These are phyloP conservation scores for Kryptopterus vitreolus DNA, from an alignment of 2,797 vertebrate genomes.

Conservation along the genomic window DNA sequence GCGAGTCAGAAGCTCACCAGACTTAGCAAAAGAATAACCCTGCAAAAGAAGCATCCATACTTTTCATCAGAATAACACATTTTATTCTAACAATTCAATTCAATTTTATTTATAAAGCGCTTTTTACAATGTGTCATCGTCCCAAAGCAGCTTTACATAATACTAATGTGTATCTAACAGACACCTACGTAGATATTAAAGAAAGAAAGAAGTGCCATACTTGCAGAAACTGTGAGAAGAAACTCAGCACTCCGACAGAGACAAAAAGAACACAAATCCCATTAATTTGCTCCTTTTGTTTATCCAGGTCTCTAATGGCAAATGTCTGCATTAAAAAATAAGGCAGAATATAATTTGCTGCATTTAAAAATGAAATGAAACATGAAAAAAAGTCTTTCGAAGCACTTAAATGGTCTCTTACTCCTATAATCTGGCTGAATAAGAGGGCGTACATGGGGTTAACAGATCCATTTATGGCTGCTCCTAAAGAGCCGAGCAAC, in stretches of 20 bases:
- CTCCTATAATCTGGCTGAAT: constrained; percentile 82
- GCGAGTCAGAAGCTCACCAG: constrained; percentile 78
- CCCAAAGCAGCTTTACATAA: no score
- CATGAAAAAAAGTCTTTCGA: background rate
- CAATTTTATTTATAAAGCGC: no score
- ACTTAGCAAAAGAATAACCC: constrained; percentile 78
- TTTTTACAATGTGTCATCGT: no score
- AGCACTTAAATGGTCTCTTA: constrained; percentile 53
- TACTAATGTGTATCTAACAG: no score
- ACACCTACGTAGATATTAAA: background rate
- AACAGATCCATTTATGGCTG: constrained; percentile 76
- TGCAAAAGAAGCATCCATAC: constrained; percentile 50
- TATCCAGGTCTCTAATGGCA: constrained; percentile 66
- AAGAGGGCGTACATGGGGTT: constrained; percentile 78
- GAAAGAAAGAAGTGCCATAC: constrained; percentile 54
- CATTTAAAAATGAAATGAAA: background rate
- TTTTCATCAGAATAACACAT: background rate
- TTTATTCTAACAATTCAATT: background rate
- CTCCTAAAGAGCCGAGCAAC: constrained; percentile 77
- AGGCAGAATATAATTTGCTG: background rate
- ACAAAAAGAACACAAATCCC: constrained; percentile 77
- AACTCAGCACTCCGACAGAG: constrained; percentile 68
- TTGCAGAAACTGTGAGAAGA: constrained; percentile 80
- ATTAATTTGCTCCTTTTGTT: constrained; percentile 72
- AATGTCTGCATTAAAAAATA: constrained; percentile 73